These are phyloP conservation scores for Otis tarda DNA, from an alignment of 2,113 vertebrate genomes.

Conservation along the genomic window DNA sequence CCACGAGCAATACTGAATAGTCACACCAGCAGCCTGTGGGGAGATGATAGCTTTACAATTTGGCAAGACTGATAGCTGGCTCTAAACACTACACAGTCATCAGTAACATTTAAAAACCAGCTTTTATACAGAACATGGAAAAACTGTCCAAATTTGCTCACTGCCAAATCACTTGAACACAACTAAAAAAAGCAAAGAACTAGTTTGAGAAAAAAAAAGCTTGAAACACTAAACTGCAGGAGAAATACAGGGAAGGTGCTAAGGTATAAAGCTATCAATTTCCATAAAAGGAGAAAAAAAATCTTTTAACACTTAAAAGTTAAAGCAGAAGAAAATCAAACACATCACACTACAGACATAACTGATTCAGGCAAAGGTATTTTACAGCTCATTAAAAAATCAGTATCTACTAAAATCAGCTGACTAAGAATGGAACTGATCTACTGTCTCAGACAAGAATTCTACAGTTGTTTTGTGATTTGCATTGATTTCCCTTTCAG, in stretches of 20 bases:
- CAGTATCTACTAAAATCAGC: neutral
- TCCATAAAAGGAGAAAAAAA: neutral
- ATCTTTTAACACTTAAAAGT: neutral
- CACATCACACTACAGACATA: neutral
- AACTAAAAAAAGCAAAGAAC: neutral
- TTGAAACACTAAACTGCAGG: neutral
- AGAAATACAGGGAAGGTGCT: neutral
- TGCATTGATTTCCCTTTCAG: neutral
- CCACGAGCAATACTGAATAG: neutral
- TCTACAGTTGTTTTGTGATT: neutral
- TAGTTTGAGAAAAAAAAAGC: neutral
- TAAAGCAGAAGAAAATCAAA: neutral
- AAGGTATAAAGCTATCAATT: neutral
- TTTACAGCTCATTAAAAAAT: neutral
- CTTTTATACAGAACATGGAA: neutral
- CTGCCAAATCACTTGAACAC: conserved; percentile 17
- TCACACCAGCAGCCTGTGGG: neutral
- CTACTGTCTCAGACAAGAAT: neutral
- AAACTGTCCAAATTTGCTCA: neutral
- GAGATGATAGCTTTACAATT: neutral
- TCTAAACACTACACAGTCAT: neutral
- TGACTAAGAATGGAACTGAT: neutral
- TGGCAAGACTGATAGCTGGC: conserved; percentile 26
- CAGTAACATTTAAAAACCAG: conserved; percentile 33
- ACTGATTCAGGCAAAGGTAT: neutral